A percentile compares a stretch with the other conserved stretches of the same genome.
phyloP scores from a whole-genome alignment of 2,888 invertebrate species.

The Melanostoma mellinum region DNA sequence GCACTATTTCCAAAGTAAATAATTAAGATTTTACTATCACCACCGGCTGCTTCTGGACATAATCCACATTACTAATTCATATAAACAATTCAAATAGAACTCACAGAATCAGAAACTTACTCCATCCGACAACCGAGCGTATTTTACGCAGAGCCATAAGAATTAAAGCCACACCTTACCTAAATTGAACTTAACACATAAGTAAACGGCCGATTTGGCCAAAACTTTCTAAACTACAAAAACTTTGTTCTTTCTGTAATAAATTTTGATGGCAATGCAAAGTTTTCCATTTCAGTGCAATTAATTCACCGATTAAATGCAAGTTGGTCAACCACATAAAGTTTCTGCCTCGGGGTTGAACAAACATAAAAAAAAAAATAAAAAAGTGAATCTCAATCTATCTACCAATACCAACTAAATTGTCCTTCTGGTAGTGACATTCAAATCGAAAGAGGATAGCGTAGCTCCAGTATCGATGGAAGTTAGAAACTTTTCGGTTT shows the following conservation, averaged over 20 bases:
- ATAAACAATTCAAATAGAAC: slow-evolving; percentile 4
- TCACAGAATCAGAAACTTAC: background rate
- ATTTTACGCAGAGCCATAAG: background rate
- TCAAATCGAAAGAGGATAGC: slow-evolving; percentile 25
- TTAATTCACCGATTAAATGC: slow-evolving; percentile 71
- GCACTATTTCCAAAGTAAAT: slow-evolving; percentile 40
- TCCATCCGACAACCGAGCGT: background rate
- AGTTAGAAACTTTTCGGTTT: slow-evolving; percentile 49
- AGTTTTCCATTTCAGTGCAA: slow-evolving; percentile 62
- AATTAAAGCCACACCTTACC: slow-evolving; percentile 16
- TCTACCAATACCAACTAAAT: background rate
- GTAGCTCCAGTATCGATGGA: slow-evolving; percentile 49
- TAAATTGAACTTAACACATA: background rate
- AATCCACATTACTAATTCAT: background rate
- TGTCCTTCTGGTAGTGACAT: slow-evolving; percentile 40
- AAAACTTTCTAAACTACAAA: slow-evolving; percentile 8
- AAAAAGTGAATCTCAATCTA: too few relatives aligned
- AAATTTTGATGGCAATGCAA: slow-evolving; percentile 61
- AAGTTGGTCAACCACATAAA: slow-evolving; percentile 60
- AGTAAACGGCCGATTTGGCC: slow-evolving; percentile 23
- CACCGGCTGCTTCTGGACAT: background rate
- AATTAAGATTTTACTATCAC: slow-evolving; percentile 36
- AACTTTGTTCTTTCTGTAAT: slow-evolving; percentile 42
- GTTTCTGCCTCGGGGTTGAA: slow-evolving; percentile 25
- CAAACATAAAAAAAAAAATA: background rate